Conservation (phyloP, 2,113 vertebrate genomes). For the Tetrax tetrax region DNA sequence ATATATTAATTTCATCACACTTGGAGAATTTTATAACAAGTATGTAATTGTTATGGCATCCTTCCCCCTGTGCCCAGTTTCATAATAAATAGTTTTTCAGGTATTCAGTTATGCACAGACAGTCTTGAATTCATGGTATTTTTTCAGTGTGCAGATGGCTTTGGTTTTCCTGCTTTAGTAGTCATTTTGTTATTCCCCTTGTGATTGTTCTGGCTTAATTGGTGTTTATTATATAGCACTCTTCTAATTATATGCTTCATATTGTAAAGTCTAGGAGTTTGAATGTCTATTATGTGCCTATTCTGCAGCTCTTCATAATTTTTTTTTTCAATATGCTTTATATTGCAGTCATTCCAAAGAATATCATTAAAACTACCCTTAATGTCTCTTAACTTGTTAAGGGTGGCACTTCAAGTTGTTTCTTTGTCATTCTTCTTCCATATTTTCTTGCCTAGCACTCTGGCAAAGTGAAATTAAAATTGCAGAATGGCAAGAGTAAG, state of each 20-base stretch:
- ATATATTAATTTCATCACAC: background rate
- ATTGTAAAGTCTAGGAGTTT: constrained; percentile 14
- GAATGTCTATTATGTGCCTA: background rate
- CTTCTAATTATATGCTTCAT: constrained; percentile 43
- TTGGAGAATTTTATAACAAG: background rate
- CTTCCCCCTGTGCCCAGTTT: background rate
- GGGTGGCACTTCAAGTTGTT: background rate
- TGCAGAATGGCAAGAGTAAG: background rate
- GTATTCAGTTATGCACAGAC: background rate
- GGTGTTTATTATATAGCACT: constrained; percentile 37
- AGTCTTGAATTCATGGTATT: background rate
- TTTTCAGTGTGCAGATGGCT: background rate
- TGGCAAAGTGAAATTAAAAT: background rate
- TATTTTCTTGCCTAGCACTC: background rate
- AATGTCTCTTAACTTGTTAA: background rate
- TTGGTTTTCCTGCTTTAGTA: background rate
- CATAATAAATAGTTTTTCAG: background rate
- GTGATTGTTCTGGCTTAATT: constrained; percentile 48
- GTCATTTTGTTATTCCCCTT: constrained; percentile 20
- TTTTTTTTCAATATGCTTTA: constrained; percentile 15
- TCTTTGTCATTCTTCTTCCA: background rate
- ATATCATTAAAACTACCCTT: background rate
- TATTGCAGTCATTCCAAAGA: background rate
- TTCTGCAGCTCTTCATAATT: background rate
- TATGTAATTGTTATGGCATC: background rate